A percentile compares a stretch with the other conserved stretches of the same genome.
These are phyloP conservation scores for Scomber colias DNA, from an alignment of 2,113 vertebrate species.

Conservation along the genomic window DNA sequence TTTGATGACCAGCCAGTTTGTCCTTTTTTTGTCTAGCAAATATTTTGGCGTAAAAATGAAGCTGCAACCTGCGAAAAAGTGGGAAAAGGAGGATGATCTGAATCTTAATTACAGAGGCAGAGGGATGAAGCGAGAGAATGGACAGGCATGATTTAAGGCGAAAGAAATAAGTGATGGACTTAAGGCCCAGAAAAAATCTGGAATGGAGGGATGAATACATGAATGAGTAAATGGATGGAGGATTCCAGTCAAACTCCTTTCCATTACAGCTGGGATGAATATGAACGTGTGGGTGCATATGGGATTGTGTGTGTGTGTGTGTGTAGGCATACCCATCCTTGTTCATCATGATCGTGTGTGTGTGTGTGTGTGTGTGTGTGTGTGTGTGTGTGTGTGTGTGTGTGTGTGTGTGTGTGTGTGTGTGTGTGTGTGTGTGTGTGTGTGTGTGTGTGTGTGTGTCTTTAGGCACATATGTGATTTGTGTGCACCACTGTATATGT, in stretches of 20 bases:
- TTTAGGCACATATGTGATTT: slow-evolving; percentile 22
- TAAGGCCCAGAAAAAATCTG: slow-evolving; percentile 4
- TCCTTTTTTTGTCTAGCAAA: slow-evolving; percentile 15
- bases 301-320: slow-evolving; percentile 31
- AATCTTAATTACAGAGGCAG: slow-evolving; percentile 21
- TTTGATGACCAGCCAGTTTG: slow-evolving; percentile 8
- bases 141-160: slow-evolving; percentile 5
- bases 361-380: slow-evolving; percentile 24
- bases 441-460: slow-evolving; percentile 31
- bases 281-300: slow-evolving; percentile 43
- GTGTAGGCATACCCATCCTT: slow-evolving; percentile 26
- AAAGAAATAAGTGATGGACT: slow-evolving; percentile 23
- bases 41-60: slow-evolving; percentile 7
- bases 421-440: slow-evolving; percentile 11
- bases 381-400: slow-evolving; percentile 25
- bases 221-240: slow-evolving; percentile 49
- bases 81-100: slow-evolving; percentile 8
- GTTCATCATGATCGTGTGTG: not conserved
- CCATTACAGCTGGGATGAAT: slow-evolving; percentile 50
- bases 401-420: slow-evolving; percentile 34
- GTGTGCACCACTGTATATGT: slow-evolving; percentile 2
- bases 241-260: slow-evolving; percentile 55
- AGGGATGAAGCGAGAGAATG: slow-evolving; percentile 8
- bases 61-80: not conserved
- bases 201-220: slow-evolving; percentile 50